Evolutionary conservation across 2,113 vertebrate genomes (phyloP).

Genomic region (Sphyrna mokarran): DNA sequence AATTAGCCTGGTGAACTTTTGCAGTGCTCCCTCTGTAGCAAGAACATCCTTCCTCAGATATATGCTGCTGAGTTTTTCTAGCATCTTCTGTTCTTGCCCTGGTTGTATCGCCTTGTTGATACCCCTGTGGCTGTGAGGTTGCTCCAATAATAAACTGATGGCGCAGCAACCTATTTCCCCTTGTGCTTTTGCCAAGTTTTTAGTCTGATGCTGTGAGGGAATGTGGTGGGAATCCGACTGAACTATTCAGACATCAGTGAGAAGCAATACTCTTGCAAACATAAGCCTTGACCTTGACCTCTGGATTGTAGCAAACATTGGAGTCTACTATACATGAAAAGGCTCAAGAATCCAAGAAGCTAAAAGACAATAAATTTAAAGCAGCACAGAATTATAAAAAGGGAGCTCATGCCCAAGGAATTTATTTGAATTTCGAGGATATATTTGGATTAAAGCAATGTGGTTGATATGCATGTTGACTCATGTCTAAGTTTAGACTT

Average conservation of each 20-base stretch:
- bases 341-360: not conserved
- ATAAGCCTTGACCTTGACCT: not conserved
- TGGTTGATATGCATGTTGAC: not conserved
- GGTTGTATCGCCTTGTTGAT: not conserved
- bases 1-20: too few relatives aligned
- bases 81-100: too few relatives aligned
- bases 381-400: not conserved
- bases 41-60: too few relatives aligned
- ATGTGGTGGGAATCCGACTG: not conserved
- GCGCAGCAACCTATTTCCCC: not conserved
- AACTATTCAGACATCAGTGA: not conserved
- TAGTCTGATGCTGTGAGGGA: not conserved
- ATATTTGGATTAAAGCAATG: not conserved
- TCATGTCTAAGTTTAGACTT: not conserved
- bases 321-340: not conserved
- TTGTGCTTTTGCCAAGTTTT: not conserved
- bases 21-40: too few relatives aligned
- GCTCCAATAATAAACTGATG: not conserved
- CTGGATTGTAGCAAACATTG: not conserved
- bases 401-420: not conserved
- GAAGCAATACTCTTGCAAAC: not conserved
- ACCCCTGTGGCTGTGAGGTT: not conserved
- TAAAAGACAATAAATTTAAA: not conserved
- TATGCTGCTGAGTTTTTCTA: too few relatives aligned
- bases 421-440: not conserved